A percentile compares a stretch with the other conserved stretches of the same genome.
These are phyloP conservation scores for Gambusia affinis DNA, from an alignment of 2,113 vertebrate species.

Conservation along the genomic window DNA sequence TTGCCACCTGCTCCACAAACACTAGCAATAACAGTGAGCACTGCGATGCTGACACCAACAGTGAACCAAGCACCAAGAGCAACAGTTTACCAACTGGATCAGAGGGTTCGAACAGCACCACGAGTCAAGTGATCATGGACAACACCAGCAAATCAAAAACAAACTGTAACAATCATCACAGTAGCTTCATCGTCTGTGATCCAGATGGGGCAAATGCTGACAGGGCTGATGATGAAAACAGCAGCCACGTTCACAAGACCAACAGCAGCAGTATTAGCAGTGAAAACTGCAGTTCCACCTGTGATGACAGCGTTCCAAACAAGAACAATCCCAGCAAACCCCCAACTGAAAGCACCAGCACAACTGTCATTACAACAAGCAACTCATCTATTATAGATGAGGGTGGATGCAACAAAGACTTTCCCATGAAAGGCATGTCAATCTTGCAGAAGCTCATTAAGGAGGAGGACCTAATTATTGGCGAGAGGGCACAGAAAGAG, in stretches of 20 bases:
- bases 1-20: conserved; percentile 50
- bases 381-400: conserved; percentile 69
- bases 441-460: conserved; percentile 75
- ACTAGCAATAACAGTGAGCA: conserved; percentile 74
- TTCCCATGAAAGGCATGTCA: conserved; percentile 75
- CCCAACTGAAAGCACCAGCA: conserved; percentile 76
- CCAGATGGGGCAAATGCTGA: conserved; percentile 36
- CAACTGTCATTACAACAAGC: conserved; percentile 70
- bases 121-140: conserved; percentile 61
- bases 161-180: conserved; percentile 65
- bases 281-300: conserved; percentile 49
- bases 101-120: conserved; percentile 56
- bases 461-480: conserved; percentile 76
- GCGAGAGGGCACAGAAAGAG: conserved; percentile 70
- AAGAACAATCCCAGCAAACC: conserved; percentile 74
- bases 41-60: conserved; percentile 52
- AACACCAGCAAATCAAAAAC: conserved; percentile 76
- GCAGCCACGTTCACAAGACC: conserved; percentile 47
- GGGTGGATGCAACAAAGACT: conserved; percentile 71
- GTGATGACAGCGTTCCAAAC: conserved; percentile 62
- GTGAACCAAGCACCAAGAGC: conserved; percentile 53
- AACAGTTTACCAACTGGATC: conserved; percentile 31
- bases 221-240: conserved; percentile 33
- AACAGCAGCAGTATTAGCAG: conserved; percentile 62
- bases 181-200: conserved; percentile 31